Percentiles rank a stretch among this genome's conserved stretches.
Conservation (phyloP, 2,113 vertebrate species). For the Myotis davidii region DNA sequence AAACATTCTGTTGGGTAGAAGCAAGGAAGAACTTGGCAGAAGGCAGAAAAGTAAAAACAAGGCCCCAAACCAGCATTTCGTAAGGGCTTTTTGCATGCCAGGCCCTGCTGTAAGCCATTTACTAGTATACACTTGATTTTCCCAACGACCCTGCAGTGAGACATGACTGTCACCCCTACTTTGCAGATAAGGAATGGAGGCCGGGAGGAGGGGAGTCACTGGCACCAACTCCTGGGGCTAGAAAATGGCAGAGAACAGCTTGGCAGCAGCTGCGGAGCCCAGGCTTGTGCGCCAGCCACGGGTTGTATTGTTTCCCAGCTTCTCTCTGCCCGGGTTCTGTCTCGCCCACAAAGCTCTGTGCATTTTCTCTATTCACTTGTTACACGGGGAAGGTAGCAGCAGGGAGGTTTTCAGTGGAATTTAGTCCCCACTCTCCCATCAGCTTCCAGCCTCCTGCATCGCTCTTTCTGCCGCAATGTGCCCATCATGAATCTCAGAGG, state of each 20-base stretch:
- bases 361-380: neutral
- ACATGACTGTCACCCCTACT: neutral
- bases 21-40: neutral
- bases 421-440: neutral
- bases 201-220: neutral
- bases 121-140: neutral
- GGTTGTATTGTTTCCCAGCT: no score
- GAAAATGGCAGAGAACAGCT: neutral
- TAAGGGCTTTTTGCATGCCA: neutral
- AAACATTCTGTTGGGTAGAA: neutral
- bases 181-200: neutral
- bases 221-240: rapidly evolving
- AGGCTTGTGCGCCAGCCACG: neutral
- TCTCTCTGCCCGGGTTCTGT: rapidly evolving
- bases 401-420: neutral
- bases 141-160: neutral
- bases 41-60: neutral
- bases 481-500: rapidly evolving
- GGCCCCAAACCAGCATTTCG: neutral
- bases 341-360: neutral
- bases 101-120: neutral
- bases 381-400: neutral
- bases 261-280: neutral
- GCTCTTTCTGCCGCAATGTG: neutral
- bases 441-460: neutral